A percentile compares a stretch with the other conserved stretches of the same genome.
Conservation (phyloP, 2,888 invertebrate genomes). For the Allolobophora icterica region DNA sequence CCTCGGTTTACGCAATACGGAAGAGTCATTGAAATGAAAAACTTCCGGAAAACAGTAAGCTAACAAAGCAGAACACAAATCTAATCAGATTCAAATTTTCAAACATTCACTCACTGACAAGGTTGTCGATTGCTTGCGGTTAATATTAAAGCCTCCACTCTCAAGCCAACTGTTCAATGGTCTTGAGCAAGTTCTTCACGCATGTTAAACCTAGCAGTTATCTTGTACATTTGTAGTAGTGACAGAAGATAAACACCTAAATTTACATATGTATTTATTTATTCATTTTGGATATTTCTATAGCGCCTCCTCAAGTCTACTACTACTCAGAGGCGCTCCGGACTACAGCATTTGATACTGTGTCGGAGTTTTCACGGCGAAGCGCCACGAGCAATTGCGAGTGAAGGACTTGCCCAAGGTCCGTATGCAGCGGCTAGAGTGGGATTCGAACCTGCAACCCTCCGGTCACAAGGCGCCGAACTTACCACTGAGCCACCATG, state of each 20-base stretch:
- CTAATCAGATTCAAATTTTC: neutral
- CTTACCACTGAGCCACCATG: too few species aligned
- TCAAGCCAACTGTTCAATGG: neutral
- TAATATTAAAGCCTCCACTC: neutral
- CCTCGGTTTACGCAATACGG: conserved; percentile 87
- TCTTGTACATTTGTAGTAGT: neutral
- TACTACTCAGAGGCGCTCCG: too few species aligned
- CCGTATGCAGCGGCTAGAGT: too few species aligned
- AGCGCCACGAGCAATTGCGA: too few species aligned
- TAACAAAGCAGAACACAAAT: conserved; percentile 29
- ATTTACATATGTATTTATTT: neutral
- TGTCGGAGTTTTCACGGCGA: too few species aligned
- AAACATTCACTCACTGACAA: neutral
- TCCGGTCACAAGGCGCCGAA: too few species aligned
- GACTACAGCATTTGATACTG: too few species aligned
- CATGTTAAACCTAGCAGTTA: neutral
- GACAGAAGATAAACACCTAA: neutral
- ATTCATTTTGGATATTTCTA: too few species aligned
- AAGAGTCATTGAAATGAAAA: conserved; percentile 83
- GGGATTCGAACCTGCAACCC: too few species aligned
- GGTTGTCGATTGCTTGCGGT: too few species aligned
- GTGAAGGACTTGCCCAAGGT: too few species aligned
- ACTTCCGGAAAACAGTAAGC: conserved; percentile 76
- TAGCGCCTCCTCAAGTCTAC: too few species aligned
- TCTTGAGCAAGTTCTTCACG: neutral